A percentile compares a stretch with the other conserved stretches of the same genome.
Evolutionary conservation across 2,888 invertebrate genomes (phyloP).

Genomic region (Seira sanloemensis): DNA sequence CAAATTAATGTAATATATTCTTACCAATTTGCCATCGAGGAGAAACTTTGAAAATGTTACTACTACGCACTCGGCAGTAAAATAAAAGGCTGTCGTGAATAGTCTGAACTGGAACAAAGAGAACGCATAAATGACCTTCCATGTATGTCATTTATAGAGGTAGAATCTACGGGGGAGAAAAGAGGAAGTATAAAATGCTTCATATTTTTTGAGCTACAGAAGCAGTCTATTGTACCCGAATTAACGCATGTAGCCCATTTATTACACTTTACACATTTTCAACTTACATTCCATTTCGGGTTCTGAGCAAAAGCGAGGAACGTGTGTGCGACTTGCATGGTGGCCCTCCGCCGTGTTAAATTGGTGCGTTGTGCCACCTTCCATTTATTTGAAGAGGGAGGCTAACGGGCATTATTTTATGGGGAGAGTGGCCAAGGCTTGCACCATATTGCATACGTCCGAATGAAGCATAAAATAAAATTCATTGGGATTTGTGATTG

Average conservation of each 20-base stretch:
- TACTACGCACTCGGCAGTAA: too few species aligned
- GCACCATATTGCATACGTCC: neutral
- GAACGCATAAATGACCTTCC: too few species aligned
- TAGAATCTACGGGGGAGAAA: too few species aligned
- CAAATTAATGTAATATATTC: constrained; percentile 2
- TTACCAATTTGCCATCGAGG: constrained; percentile 26
- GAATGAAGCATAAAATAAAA: neutral
- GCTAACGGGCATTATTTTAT: constrained; percentile 15
- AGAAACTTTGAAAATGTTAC: neutral
- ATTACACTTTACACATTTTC: constrained; percentile 59
- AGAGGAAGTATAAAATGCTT: constrained; percentile 33
- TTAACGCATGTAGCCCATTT: constrained; percentile 73
- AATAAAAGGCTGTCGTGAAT: too few species aligned
- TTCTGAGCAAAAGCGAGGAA: neutral
- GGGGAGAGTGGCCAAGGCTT: neutral
- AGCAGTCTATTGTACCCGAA: constrained; percentile 72
- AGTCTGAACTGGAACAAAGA: too few species aligned
- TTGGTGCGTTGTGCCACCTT: constrained; percentile 44
- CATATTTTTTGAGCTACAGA: constrained; percentile 62
- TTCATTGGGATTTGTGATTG: too few species aligned
- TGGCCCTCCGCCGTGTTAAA: constrained; percentile 40
- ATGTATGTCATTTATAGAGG: too few species aligned
- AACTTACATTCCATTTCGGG: too few species aligned
- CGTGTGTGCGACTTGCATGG: constrained; percentile 27
- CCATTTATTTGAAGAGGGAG: constrained; percentile 15